These are phyloP conservation scores for Mirounga angustirostris DNA, from an alignment of 2,113 vertebrate species.

Conservation along the genomic window DNA sequence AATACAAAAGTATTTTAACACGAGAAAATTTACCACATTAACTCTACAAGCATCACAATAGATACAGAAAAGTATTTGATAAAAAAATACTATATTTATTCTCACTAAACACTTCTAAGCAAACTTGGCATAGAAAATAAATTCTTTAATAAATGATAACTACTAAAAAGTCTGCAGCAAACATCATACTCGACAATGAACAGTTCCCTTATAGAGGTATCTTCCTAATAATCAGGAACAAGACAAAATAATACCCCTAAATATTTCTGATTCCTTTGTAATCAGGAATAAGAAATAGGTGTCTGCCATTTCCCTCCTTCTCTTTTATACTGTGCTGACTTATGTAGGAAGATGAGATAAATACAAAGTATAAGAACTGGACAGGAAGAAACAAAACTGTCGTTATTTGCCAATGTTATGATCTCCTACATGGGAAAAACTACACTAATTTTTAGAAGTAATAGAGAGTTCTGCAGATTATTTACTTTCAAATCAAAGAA, in stretches of 20 bases:
- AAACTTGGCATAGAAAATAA: background rate
- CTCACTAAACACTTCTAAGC: slow-evolving; percentile 10
- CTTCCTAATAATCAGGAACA: background rate
- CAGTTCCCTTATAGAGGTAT: background rate
- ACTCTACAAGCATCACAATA: background rate
- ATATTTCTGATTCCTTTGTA: background rate
- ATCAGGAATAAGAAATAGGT: background rate
- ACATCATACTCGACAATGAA: background rate
- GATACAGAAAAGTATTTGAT: background rate
- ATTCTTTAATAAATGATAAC: background rate
- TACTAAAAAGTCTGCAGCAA: background rate
- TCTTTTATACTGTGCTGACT: background rate
- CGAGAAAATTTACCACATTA: background rate
- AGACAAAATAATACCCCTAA: background rate
- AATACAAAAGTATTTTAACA: background rate
- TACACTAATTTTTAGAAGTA: background rate
- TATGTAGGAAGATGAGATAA: background rate
- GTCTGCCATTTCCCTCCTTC: background rate
- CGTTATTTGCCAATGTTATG: background rate
- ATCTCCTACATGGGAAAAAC: background rate
- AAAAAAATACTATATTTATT: background rate
- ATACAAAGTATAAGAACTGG: background rate
- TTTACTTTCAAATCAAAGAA: slow-evolving; percentile 33
- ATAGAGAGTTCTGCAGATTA: background rate
- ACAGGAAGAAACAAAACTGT: background rate